These are phyloP conservation scores for Xanthorhoe spadicearia DNA, from an alignment of 2,888 invertebrate species.

Conservation along the genomic window DNA sequence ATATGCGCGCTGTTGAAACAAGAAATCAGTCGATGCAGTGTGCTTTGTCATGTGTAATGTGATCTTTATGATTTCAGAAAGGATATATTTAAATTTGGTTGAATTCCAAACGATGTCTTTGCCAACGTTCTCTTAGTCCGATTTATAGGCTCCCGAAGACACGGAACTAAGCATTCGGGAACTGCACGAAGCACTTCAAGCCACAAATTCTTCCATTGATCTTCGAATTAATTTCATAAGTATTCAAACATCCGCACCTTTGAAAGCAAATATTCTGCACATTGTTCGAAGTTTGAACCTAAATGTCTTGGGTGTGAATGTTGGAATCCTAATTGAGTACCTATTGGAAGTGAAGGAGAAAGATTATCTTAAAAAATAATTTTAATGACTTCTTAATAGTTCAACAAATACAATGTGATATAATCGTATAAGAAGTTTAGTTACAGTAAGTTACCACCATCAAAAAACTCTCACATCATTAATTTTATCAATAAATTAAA, in stretches of 20 bases:
- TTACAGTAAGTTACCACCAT: neutral
- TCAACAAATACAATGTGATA: too few species aligned
- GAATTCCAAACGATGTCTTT: slow-evolving; percentile 70
- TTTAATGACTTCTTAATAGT: too few species aligned
- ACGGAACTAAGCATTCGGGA: slow-evolving; percentile 51
- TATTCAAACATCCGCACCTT: slow-evolving; percentile 42
- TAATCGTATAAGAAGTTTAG: too few species aligned
- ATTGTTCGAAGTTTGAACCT: neutral
- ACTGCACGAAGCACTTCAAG: slow-evolving; percentile 44
- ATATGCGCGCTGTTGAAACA: slow-evolving; percentile 15
- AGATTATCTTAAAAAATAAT: too few species aligned
- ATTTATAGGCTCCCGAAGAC: slow-evolving; percentile 67
- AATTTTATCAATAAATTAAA: neutral
- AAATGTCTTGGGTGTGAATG: neutral
- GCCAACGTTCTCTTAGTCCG: slow-evolving; percentile 67
- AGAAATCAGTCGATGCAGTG: slow-evolving; percentile 52
- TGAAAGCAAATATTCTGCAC: slow-evolving; percentile 39
- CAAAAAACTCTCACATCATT: neutral
- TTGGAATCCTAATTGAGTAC: neutral
- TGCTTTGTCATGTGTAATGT: slow-evolving; percentile 64
- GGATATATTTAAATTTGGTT: slow-evolving; percentile 78
- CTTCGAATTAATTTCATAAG: slow-evolving; percentile 46
- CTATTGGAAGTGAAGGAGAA: neutral
- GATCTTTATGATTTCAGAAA: slow-evolving; percentile 69
- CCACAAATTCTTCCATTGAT: slow-evolving; percentile 49